Percentiles rank a stretch among this genome's conserved stretches.
Conservation (phyloP, 2,113 vertebrate species). For the Pholis gunnellus region DNA sequence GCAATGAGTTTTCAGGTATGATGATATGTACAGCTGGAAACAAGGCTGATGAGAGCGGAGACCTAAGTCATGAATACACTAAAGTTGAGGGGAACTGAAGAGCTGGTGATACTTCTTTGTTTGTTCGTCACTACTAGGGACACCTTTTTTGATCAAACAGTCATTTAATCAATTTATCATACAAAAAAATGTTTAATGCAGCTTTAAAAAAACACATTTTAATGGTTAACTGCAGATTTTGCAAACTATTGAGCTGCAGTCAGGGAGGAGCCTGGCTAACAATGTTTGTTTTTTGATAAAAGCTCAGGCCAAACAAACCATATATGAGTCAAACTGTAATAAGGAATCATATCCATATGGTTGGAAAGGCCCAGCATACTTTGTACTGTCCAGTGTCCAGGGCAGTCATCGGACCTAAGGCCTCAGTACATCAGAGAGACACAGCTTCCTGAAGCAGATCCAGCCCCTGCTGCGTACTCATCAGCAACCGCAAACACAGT, state of each 20-base stretch:
- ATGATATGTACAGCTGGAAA: no score
- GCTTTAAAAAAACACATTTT: no score
- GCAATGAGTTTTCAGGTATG: no score
- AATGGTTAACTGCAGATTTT: background rate
- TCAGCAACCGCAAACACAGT: conserved; percentile 29
- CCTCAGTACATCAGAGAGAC: conserved; percentile 20
- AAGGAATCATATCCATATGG: background rate
- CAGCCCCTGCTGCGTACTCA: conserved; percentile 35
- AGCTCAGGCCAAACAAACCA: background rate
- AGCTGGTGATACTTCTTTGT: no score
- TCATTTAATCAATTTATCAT: no score
- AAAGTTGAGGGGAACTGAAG: no score
- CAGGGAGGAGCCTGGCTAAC: background rate
- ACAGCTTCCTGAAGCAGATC: background rate
- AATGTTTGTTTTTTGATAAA: background rate
- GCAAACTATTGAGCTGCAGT: background rate
- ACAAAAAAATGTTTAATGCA: no score
- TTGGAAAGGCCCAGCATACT: no score
- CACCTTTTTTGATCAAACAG: no score
- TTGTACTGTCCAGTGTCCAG: background rate
- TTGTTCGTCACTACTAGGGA: no score
- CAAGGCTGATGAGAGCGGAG: no score
- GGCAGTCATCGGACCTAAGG: background rate
- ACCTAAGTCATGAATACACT: no score
- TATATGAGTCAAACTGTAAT: background rate